Conservation (phyloP, 2,888 invertebrate genomes). For the Prosapia bicincta region DNA sequence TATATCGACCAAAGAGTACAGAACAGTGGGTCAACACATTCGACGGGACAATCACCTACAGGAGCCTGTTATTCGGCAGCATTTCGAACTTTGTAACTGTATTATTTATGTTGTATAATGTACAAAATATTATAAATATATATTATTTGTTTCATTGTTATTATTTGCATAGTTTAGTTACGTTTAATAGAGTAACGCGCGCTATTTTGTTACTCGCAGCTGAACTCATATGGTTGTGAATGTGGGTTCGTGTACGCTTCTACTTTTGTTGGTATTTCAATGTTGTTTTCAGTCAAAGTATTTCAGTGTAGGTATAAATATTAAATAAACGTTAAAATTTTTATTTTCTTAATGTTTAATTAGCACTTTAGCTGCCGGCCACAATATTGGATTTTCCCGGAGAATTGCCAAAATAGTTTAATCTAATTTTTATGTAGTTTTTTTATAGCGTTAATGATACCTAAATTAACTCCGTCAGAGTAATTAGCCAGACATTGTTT, state of each 20-base stretch:
- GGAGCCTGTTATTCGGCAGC: neutral
- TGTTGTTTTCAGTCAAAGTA: too few species aligned
- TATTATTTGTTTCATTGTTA: neutral
- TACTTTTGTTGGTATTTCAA: too few species aligned
- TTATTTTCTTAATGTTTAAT: too few species aligned
- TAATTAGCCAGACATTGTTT: too few species aligned
- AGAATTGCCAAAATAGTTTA: too few species aligned
- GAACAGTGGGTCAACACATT: neutral
- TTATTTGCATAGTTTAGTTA: constrained; percentile 2
- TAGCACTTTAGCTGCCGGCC: too few species aligned
- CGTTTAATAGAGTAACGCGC: neutral
- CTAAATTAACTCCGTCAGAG: too few species aligned
- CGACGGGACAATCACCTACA: neutral
- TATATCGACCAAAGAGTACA: neutral
- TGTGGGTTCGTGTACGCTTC: neutral
- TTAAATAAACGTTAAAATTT: too few species aligned
- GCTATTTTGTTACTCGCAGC: neutral
- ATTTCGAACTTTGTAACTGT: neutral
- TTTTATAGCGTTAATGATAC: too few species aligned
- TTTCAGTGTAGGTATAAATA: too few species aligned
- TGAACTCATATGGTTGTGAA: neutral
- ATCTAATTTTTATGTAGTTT: too few species aligned
- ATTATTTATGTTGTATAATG: neutral
- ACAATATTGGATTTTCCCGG: too few species aligned
- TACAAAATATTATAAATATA: constrained; percentile 2